Base-by-base conservation (phyloP, 2,797 vertebrate species). In the Rhadinocentrus ornatus region DNA sequence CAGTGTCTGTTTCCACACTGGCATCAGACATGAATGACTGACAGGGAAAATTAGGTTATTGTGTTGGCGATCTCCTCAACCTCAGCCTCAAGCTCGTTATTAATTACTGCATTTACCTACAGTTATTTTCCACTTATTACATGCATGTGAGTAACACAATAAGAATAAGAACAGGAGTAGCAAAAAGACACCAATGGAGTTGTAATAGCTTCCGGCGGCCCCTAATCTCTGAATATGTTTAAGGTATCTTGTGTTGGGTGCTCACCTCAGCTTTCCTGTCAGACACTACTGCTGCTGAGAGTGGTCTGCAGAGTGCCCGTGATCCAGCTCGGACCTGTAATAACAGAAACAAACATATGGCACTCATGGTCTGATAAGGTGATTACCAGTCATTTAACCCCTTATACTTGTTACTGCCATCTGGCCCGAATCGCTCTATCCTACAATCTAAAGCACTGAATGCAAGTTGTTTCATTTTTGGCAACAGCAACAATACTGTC, bases 231-330 rank as follows among this genome's bases (percentile, higher is more conserved):
- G 15, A 63, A 56, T 37, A 59, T 12, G 37, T 20, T 2, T 10
- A n/a, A 3, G 39, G 26, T 5, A 24, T 11, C 0, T 1, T 52
- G 6, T 13, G 27, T 2, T 0, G 22, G 29, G 7, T 7, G 26
- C 92, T 89, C 91, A 97, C 97, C 94, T 97, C 95, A 87, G 93
- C 89, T 48, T 91, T 94, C 82, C 73, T 89, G 53, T 95, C 93
- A 0, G 95, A 96, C 73, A 95, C 83, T 34, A 94, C 71, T 18
- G 94, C 90, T 58, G 94, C 91, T n/a, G 96, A 95, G 9, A 97
- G 82, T 0, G 96, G 96, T 83, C 96, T 95, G 91, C 79, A 95
- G 71, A 97, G 92, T 39, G 88, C 87, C 89, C 94, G 93, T 1
- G 93, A 93, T 86, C 95, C 93, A 88, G 90, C 95, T 91, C 95